phyloP scores from a whole-genome alignment of 2,888 invertebrate species.

The Dilophus febrilis region DNA sequence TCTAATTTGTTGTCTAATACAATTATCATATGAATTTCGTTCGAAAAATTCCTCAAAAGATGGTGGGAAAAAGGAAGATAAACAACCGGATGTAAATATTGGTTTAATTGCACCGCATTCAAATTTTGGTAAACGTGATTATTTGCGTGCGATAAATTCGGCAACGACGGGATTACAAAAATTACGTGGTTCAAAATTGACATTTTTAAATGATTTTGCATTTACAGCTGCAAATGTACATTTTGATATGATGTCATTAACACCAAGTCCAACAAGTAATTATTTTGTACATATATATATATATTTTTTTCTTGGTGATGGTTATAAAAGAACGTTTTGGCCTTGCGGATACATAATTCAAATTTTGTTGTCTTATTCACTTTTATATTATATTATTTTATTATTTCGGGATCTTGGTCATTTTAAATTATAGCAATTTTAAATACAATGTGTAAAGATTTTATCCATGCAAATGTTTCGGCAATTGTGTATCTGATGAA shows the following conservation, averaged over 20 bases:
- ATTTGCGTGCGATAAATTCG: conserved; percentile 44
- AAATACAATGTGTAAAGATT: conserved; percentile 74
- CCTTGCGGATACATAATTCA: too few relatives aligned
- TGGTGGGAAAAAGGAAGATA: too few relatives aligned
- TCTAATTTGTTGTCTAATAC: too few relatives aligned
- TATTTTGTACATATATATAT: conserved; percentile 7
- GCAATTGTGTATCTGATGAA: conserved; percentile 91
- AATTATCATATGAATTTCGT: too few relatives aligned
- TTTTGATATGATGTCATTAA: conserved; percentile 48
- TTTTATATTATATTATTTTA: too few relatives aligned
- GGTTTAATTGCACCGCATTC: conserved; percentile 31
- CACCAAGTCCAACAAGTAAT: conserved; percentile 59
- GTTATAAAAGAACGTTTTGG: too few relatives aligned
- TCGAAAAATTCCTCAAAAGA: too few relatives aligned
- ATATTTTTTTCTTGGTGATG: conserved; percentile 2
- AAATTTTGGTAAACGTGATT: conserved; percentile 40
- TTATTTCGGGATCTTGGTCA: too few relatives aligned
- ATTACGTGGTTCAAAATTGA: conserved; percentile 37
- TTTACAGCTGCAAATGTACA: conserved; percentile 45
- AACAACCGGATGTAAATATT: conserved; percentile 19
- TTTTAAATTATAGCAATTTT: conserved; percentile 47
- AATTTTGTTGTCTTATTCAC: too few relatives aligned
- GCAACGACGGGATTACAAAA: conserved; percentile 42
- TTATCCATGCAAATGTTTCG: conserved; percentile 74
- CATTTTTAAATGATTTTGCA: conserved; percentile 44